These are phyloP conservation scores for Drosophila tani DNA, from an alignment of 1,140 invertebrate genomes.

Conservation along the genomic window DNA sequence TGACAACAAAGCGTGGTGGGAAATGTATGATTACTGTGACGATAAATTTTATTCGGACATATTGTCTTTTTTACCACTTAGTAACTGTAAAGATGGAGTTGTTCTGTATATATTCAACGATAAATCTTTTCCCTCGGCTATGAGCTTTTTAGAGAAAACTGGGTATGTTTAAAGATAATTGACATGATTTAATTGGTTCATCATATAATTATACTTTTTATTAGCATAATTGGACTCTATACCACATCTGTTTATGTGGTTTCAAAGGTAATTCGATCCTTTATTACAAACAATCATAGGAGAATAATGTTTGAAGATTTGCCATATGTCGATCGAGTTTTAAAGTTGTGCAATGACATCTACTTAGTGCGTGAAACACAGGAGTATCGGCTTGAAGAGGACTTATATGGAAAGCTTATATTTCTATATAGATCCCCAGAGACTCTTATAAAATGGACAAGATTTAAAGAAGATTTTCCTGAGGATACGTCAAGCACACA, in stretches of 20 bases:
- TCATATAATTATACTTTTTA: no score
- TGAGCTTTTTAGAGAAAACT: conserved; percentile 95
- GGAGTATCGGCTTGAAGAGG: conserved; percentile 97
- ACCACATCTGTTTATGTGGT: conserved; percentile 97
- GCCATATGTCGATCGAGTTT: conserved; percentile 96
- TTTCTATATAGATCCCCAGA: conserved; percentile 99
- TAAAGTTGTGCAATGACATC: conserved; percentile 97
- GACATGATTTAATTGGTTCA: no score
- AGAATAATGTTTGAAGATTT: conserved; percentile 99
- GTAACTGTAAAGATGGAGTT: conserved; percentile 87
- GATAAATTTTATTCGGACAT: conserved; percentile 85
- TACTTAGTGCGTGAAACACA: conserved; percentile 98
- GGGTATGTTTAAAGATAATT: conserved; percentile 88
- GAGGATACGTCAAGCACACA: conserved; percentile 18
- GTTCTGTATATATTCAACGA: conserved; percentile 96
- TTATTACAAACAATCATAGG: conserved; percentile 91
- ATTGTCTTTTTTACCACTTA: conserved; percentile 87
- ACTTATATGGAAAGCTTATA: conserved; percentile 98
- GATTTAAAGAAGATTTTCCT: conserved; percentile 58
- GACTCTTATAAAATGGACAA: conserved; percentile 97
- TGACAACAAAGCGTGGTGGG: conserved; percentile 90
- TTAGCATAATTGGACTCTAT: conserved; percentile 98
- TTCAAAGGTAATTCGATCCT: conserved; percentile 92
- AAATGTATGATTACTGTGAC: conserved; percentile 89
- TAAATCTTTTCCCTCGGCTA: conserved; percentile 94